Conservation (phyloP, 2,113 vertebrate genomes). For the Chloroceryle aenea region DNA sequence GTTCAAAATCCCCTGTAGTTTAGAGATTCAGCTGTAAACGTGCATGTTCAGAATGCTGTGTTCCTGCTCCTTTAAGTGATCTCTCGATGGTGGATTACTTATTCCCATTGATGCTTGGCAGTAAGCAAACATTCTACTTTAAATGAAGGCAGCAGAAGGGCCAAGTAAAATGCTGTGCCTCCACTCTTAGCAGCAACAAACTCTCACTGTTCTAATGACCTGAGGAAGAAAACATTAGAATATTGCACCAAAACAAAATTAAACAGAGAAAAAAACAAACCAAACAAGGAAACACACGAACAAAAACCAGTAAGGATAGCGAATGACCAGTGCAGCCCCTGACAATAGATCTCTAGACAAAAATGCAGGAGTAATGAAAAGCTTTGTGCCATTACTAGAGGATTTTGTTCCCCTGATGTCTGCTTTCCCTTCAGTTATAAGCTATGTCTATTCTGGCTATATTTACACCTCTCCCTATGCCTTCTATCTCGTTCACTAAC, state of each 20-base stretch:
- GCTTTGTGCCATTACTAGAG: slow-evolving; percentile 58
- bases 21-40: slow-evolving; percentile 37
- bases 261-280: slow-evolving; percentile 6
- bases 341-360: slow-evolving; percentile 49
- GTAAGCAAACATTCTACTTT: slow-evolving; percentile 59
- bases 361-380: slow-evolving; percentile 64
- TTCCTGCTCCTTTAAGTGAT: slow-evolving; percentile 12
- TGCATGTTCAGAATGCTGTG: background rate
- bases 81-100: background rate
- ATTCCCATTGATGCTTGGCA: slow-evolving; percentile 14
- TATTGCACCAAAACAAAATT: slow-evolving; percentile 78
- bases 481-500: slow-evolving; percentile 16
- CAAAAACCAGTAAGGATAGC: slow-evolving; percentile 13
- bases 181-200: slow-evolving; percentile 65
- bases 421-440: slow-evolving; percentile 45
- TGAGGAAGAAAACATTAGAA: slow-evolving; percentile 74
- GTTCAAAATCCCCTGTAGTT: slow-evolving; percentile 26
- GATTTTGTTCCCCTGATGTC: background rate
- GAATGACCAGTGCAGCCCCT: slow-evolving; percentile 58
- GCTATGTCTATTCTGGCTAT: slow-evolving; percentile 47
- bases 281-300: slow-evolving; percentile 32
- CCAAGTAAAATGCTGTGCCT: slow-evolving; percentile 46
- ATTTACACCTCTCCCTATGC: slow-evolving; percentile 36
- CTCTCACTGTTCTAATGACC: slow-evolving; percentile 62
- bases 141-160: slow-evolving; percentile 58